Evolutionary conservation across 2,888 invertebrate species (phyloP), one percentile per base, ranked within the genome.

Genomic region (Camptogramma bilineatum): DNA sequence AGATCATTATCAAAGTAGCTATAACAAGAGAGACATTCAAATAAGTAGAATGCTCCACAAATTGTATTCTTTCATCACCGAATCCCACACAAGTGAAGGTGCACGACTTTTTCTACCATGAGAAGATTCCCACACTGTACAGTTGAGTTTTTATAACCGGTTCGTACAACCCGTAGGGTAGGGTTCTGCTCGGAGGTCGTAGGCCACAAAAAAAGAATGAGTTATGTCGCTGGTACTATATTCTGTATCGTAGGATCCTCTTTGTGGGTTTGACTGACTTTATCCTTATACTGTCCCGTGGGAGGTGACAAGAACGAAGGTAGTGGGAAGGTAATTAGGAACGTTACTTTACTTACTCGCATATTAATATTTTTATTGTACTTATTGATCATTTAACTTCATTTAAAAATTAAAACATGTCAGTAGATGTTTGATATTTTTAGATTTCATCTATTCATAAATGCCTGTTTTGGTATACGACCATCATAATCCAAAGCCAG

Each of bases 51-150:
- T 34, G 44, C 46, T 44, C 44, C 17, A 44, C 24, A 50, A 44
- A 21, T 42, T 13, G 18, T 44, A 28, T 51, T 47, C 16, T 42
- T 47, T 39, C 42, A 48, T 54, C 16, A 52, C 46, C 51, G 18
- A 64, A 60, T 64, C 56, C 52, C 57, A 61, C 52, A 60, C 56
- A 44, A 64, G 57, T 24, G 58, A 63, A 69, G 71, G 71, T 65
- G 69, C 60, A 67, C 70, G 71, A 70, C 62, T 64, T 66, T 68
- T 70, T 65, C 61, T 58, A 73, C 66, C 85, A 87, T 88, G 90
- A 74, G 88, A 89, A 87, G 73, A 70, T 87, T 89, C 90, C 82
- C 90, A 90, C 85, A 79, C 77, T 79, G 76, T 78, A 78, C 78
- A 79, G 72, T 72, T 69, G 64, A 69, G 77, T 82, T 83, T 81